Evolutionary conservation across 2,888 invertebrate genomes (phyloP).

Genomic region (Orthosia incerta): DNA sequence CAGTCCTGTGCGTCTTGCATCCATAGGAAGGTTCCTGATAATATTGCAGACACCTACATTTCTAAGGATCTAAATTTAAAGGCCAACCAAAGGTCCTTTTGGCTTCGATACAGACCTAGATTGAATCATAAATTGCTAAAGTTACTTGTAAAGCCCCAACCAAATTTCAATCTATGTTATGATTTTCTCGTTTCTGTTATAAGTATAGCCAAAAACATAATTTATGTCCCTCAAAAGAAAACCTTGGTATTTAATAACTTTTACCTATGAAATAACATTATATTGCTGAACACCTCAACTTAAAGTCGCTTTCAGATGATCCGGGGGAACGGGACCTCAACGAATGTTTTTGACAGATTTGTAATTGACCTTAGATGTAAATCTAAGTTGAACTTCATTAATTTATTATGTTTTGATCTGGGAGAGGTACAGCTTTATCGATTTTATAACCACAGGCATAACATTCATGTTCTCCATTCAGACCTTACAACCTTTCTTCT

Average conservation of each 20-base stretch:
- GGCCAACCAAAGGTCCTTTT: neutral
- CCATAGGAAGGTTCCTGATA: neutral
- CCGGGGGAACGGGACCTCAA: neutral
- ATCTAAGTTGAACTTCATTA: neutral
- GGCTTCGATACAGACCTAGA: neutral
- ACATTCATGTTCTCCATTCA: neutral
- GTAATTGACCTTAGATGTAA: conserved; percentile 38
- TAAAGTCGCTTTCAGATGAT: conserved; percentile 15
- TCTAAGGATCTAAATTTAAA: neutral
- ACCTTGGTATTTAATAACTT: conserved; percentile 19
- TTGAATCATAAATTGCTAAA: neutral
- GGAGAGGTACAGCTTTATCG: neutral
- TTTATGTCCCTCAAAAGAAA: conserved; percentile 18
- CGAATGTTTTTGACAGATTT: conserved; percentile 40
- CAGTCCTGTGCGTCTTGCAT: no score
- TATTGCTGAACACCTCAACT: conserved; percentile 10
- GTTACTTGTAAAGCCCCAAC: neutral
- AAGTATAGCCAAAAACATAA: conserved; percentile 2
- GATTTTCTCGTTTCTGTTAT: neutral
- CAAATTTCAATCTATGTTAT: neutral
- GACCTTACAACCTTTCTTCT: no score
- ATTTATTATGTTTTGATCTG: conserved; percentile 1
- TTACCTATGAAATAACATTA: neutral
- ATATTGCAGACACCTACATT: neutral
- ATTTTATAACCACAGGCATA: neutral